phyloP scores from a whole-genome alignment of 1,140 invertebrate species.

The Thrips palmi region DNA sequence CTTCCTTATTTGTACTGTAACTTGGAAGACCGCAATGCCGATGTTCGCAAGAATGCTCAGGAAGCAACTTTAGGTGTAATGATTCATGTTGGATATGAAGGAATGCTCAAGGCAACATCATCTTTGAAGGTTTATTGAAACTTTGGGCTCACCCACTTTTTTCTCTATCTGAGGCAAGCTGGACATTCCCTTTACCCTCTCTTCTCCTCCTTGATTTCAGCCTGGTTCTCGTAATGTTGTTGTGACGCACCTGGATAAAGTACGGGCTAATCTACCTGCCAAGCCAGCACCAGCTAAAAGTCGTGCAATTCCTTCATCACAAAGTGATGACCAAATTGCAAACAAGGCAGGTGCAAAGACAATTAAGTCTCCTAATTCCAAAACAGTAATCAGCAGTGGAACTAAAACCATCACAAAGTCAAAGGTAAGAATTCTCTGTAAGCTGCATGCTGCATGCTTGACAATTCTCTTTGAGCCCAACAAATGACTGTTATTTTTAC shows the following conservation, averaged over 20 bases:
- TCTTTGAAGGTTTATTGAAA: conserved; percentile 77
- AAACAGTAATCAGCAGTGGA: too few relatives aligned
- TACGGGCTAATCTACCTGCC: conserved; percentile 60
- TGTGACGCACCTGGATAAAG: conserved; percentile 65
- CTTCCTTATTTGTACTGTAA: conserved; percentile 63
- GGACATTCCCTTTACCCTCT: background rate
- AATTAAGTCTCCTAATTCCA: too few relatives aligned
- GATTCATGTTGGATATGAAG: conserved; percentile 77
- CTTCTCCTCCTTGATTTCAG: too few relatives aligned
- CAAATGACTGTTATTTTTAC: too few relatives aligned
- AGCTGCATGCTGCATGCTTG: too few relatives aligned
- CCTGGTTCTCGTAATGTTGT: conserved; percentile 69
- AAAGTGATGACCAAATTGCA: too few relatives aligned
- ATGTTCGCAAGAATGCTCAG: conserved; percentile 75
- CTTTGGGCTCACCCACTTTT: too few relatives aligned
- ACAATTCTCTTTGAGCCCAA: too few relatives aligned
- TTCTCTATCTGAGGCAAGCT: background rate
- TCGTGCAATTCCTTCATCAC: conserved; percentile 20
- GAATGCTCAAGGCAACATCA: conserved; percentile 56
- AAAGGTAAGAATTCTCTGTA: too few relatives aligned
- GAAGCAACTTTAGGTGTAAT: conserved; percentile 82
- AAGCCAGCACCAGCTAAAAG: conserved; percentile 54
- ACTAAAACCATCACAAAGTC: too few relatives aligned
- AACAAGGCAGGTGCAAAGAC: too few relatives aligned
- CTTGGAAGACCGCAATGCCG: conserved; percentile 77